These are phyloP conservation scores for Catalaphyllia jardinei DNA, from an alignment of 64 coral and sea anemone genomes.

Conservation along the genomic window DNA sequence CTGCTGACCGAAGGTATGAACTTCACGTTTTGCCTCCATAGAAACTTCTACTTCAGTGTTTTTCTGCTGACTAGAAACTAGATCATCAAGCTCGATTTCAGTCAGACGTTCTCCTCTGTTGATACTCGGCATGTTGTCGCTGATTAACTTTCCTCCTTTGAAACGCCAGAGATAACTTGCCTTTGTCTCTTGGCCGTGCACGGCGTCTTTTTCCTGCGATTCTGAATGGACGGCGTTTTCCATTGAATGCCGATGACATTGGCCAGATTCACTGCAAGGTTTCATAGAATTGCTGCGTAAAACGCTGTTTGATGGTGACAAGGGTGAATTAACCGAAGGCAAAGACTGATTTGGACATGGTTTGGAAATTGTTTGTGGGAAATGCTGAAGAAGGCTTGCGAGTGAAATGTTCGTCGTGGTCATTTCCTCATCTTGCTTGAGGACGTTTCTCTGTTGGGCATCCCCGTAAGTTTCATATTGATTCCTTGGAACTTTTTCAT, in stretches of 20 bases:
- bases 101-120: not conserved
- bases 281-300: not conserved
- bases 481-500: not conserved
- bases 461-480: not conserved
- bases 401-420: not conserved
- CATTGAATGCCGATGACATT: not conserved
- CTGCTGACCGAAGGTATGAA: not conserved
- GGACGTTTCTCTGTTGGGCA: not conserved
- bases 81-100: not conserved
- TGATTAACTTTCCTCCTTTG: constrained; percentile 28
- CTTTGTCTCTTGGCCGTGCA: constrained; percentile 1
- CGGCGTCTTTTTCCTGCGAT: not conserved
- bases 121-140: constrained; percentile 35
- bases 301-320: not conserved
- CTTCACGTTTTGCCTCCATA: not conserved
- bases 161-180: constrained; percentile 38
- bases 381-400: not conserved
- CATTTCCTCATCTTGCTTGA: not conserved
- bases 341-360: not conserved
- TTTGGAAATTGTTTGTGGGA: not conserved
- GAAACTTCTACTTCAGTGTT: not conserved
- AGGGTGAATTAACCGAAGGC: not conserved
- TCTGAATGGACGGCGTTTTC: not conserved
- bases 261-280: not conserved
- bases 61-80: not conserved